A percentile compares a stretch with the other conserved stretches of the same genome.
These are phyloP conservation scores for Dicrurus megarhynchus DNA, from an alignment of 2,113 vertebrate genomes.

Conservation along the genomic window DNA sequence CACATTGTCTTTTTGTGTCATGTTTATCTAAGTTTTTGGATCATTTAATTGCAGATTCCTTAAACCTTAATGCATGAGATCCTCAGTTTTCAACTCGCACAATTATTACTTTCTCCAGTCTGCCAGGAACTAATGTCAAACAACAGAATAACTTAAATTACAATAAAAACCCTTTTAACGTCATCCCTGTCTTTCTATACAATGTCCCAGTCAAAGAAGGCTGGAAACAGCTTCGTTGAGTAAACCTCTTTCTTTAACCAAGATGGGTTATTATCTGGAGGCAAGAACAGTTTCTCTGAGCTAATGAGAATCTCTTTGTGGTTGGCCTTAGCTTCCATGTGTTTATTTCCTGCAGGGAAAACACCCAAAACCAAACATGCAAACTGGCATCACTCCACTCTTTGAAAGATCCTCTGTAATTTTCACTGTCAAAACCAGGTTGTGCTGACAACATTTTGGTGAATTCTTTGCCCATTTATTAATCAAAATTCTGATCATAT, in stretches of 20 bases:
- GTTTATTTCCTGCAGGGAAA: not conserved
- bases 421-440: not conserved
- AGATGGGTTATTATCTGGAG: not conserved
- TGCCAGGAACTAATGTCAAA: not conserved
- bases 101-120: not conserved
- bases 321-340: not conserved
- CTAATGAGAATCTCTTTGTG: not conserved
- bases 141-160: not conserved
- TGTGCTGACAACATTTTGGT: not conserved
- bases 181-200: not conserved
- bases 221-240: not conserved
- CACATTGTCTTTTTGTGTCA: not conserved
- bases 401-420: not conserved
- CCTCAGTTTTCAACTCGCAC: not conserved
- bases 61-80: not conserved
- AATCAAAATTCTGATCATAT: not conserved
- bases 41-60: not conserved
- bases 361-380: not conserved
- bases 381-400: not conserved
- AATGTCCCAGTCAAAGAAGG: not conserved
- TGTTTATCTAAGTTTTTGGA: not conserved
- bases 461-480: not conserved
- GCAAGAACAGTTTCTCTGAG: not conserved
- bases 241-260: not conserved
- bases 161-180: not conserved